Evolutionary conservation across 1,140 invertebrate species (phyloP), one percentile per base, ranked within the genome.

Genomic region (Sesamia nonagrioides): DNA sequence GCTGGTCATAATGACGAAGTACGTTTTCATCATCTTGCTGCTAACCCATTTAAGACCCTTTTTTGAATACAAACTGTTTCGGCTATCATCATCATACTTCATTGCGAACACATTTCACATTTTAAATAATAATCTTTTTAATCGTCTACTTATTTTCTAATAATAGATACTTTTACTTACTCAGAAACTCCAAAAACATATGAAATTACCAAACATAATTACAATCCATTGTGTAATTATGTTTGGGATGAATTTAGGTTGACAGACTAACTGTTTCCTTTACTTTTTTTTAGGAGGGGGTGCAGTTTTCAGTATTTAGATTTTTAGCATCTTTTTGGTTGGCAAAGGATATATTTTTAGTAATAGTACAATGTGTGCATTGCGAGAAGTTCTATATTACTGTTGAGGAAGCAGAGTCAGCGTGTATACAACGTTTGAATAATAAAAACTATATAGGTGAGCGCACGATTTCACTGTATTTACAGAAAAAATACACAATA

Each of bases 381-480:
- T 37, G 37, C 45, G 78, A 80, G 50, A 69, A 35, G 21, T 76
- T 80, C 11, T 80, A 76, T 42, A 60, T 58, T 0, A 9, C 48
- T 5, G 15, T 75, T 1, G 40, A 60, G 7, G 17, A 80, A 4
- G 61, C 52, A 0, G 52, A 75, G n/a, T 50, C 52, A 2, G 33
- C 42, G 1, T 80, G 78, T 13, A 69, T 77, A 66, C 63, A 56
- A n/a, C 45, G 50, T 5, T 17, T 68, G 75, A 77, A 77, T 50
- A 77, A 77, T 35, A 58, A 18, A 33, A 17, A 75, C n/a, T 50
- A 60, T 37, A 9, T 27, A 17, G 73, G 73, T 75, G 15, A 40
- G 15, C 9, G n/a, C 6, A 27, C 27, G 27, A n/a, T 1, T 27
- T 27, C 3, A 27, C 27, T 27, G 27, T 3, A 27, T 27, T 27